Evolutionary conservation across 1,140 invertebrate species (phyloP).

Genomic region (Batillaria attramentaria): DNA sequence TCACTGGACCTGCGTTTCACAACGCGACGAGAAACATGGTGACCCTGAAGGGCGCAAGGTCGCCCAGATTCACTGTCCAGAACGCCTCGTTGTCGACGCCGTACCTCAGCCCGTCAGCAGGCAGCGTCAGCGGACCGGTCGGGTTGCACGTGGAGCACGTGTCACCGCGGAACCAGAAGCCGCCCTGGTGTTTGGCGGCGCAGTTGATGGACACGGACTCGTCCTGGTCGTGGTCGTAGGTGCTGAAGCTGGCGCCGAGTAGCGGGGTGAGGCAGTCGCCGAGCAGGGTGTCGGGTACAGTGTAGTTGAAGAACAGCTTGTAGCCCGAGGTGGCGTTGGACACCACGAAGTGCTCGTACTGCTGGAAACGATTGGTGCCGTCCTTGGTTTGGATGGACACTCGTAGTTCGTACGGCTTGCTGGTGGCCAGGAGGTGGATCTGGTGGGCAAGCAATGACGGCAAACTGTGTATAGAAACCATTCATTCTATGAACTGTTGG

Average conservation of each 20-base stretch:
- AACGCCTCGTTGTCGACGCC: constrained; percentile 28
- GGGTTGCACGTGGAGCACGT: constrained; percentile 32
- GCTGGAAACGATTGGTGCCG: not conserved
- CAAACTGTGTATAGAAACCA: no score
- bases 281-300: not conserved
- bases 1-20: no score
- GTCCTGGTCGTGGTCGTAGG: constrained; percentile 37
- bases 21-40: constrained; percentile 21
- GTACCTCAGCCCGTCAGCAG: not conserved
- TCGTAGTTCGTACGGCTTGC: constrained; percentile 14
- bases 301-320: not conserved
- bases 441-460: no score
- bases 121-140: constrained; percentile 7
- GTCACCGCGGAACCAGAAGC: constrained; percentile 28
- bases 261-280: constrained; percentile 24
- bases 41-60: constrained; percentile 17
- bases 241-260: constrained; percentile 29
- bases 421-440: no score
- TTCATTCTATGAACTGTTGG: no score
- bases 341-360: constrained; percentile 29
- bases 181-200: constrained; percentile 15
- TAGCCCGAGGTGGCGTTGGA: not conserved
- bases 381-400: constrained; percentile 23
- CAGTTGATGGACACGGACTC: constrained; percentile 11
- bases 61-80: constrained; percentile 27